These are phyloP conservation scores for Caenorhabditis wallacei DNA, from an alignment of 2,888 invertebrate species.

Conservation along the genomic window DNA sequence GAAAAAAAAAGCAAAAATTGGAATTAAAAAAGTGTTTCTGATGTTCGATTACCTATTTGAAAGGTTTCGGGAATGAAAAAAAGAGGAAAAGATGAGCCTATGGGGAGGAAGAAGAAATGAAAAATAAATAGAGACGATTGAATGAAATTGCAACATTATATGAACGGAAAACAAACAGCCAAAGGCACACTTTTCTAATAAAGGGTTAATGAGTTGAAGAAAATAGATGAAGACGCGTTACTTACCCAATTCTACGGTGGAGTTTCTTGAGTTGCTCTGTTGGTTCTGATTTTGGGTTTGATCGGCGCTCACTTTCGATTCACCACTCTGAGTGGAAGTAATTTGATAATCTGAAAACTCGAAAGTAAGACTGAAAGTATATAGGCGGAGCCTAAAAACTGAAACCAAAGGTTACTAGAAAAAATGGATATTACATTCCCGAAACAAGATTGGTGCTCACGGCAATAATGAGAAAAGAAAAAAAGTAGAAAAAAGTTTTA, in stretches of 20 bases:
- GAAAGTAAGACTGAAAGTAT: not conserved
- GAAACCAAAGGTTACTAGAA: not conserved
- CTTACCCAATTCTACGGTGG: conserved; percentile 38
- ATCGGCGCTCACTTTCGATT: conserved; percentile 20
- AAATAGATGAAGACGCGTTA: conserved; percentile 13
- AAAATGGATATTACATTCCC: not conserved
- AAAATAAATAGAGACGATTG: conserved; percentile 33
- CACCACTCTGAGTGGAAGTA: conserved; percentile 21
- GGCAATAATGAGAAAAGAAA: not conserved
- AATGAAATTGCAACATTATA: conserved; percentile 60
- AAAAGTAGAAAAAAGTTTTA: not conserved
- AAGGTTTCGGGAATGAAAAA: not conserved
- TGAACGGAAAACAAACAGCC: conserved; percentile 63
- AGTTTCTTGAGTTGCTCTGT: conserved; percentile 37
- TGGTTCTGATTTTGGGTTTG: conserved; percentile 27
- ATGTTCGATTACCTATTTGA: conserved; percentile 4
- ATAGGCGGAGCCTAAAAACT: not conserved
- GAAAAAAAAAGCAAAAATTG: too few species aligned
- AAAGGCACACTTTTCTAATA: conserved; percentile 20
- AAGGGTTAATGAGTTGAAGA: conserved; percentile 21
- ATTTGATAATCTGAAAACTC: conserved; percentile 64
- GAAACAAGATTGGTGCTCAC: not conserved
- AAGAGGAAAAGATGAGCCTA: conserved; percentile 17
- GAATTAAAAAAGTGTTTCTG: too few species aligned
- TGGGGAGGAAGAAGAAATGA: conserved; percentile 3